These are phyloP conservation scores for Camponotus pennsylvanicus DNA, from an alignment of 1,140 invertebrate genomes.

Conservation along the genomic window DNA sequence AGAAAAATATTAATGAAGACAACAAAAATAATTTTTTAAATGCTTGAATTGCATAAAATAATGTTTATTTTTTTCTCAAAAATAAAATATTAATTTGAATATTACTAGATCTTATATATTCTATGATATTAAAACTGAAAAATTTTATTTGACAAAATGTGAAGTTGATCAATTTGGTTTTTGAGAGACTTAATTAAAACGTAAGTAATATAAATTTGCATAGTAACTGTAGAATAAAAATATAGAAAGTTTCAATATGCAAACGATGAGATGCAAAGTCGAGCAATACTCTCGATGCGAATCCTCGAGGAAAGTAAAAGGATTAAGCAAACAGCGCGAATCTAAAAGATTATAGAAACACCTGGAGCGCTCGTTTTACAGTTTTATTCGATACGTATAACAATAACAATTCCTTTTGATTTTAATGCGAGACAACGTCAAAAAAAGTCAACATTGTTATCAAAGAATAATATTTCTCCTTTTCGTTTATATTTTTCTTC, in stretches of 20 bases:
- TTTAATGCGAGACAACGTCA: background rate
- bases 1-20: background rate
- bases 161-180: background rate
- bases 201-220: background rate
- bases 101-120: background rate
- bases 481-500: background rate
- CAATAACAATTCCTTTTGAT: background rate
- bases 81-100: background rate
- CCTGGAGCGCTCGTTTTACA: slow-evolving; percentile 10
- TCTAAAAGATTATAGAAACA: background rate
- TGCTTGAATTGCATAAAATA: background rate
- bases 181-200: background rate
- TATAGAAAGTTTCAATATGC: background rate
- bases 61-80: background rate
- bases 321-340: slow-evolving; percentile 4
- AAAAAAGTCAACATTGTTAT: slow-evolving; percentile 2
- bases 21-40: background rate
- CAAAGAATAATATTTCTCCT: slow-evolving; percentile 4
- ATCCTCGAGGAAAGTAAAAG: slow-evolving; percentile 25
- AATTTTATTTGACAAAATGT: background rate
- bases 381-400: background rate
- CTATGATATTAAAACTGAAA: background rate
- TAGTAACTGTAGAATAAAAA: background rate
- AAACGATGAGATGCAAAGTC: slow-evolving; percentile 15
- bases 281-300: background rate